These are phyloP conservation scores for Protonibea diacanthus DNA, from an alignment of 2,797 vertebrate species.

Conservation along the genomic window DNA sequence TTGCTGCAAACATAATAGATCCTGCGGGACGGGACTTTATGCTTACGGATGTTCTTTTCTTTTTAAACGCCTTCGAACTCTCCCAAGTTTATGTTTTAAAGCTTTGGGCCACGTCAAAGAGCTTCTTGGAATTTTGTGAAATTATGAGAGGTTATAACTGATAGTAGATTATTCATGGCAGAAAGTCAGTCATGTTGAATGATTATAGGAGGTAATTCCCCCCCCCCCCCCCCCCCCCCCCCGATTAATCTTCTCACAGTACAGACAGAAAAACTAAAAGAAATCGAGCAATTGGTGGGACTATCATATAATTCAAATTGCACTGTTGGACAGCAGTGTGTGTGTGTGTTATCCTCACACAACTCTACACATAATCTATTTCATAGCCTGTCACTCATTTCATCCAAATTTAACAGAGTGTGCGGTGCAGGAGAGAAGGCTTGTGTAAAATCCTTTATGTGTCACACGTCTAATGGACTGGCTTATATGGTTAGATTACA, in stretches of 20 bases:
- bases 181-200: too few relatives aligned
- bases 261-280: too few relatives aligned
- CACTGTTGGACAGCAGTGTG: neutral
- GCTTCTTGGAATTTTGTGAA: neutral
- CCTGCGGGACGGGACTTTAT: neutral
- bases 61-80: neutral
- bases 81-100: neutral
- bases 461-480: neutral
- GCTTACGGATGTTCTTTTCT: neutral
- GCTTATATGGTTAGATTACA: neutral
- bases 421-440: neutral
- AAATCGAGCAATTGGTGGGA: neutral
- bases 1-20: neutral
- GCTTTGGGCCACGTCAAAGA: neutral
- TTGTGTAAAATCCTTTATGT: conserved; percentile 2
- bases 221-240: too few relatives aligned
- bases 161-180: neutral
- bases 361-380: neutral
- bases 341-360: neutral
- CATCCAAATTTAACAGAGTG: neutral
- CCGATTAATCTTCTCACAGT: neutral
- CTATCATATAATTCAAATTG: neutral
- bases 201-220: too few relatives aligned
- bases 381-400: neutral
- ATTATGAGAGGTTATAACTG: neutral